These are phyloP conservation scores for Crax fasciolata DNA, from an alignment of 2,797 vertebrate genomes.

Conservation along the genomic window DNA sequence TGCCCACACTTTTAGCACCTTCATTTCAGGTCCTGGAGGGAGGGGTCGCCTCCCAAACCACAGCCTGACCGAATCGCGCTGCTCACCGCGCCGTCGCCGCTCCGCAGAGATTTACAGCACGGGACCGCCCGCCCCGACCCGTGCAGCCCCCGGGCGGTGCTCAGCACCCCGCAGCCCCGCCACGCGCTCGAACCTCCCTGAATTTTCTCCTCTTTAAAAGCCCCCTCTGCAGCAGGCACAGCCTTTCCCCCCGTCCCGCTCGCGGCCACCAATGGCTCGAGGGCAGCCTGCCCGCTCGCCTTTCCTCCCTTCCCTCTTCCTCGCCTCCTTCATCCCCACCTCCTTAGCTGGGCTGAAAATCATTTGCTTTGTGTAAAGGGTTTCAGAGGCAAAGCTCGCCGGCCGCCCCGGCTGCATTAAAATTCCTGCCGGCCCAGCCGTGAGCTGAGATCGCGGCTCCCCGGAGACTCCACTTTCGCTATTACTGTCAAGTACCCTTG, in stretches of 20 bases:
- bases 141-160: background rate
- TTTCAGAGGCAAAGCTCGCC: conserved; percentile 76
- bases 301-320: background rate
- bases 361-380: conserved; percentile 85
- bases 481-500: conserved; percentile 99
- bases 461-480: conserved; percentile 93
- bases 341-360: conserved; percentile 64
- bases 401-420: conserved; percentile 89
- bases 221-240: background rate
- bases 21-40: background rate
- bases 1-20: background rate
- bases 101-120: background rate
- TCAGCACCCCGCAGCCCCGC: background rate
- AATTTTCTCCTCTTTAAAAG: background rate
- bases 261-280: background rate
- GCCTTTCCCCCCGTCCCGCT: background rate
- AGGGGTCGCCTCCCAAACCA: background rate
- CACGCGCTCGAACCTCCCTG: background rate
- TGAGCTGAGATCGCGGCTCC: conserved; percentile 86
- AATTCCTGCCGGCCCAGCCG: conserved; percentile 90
- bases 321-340: background rate
- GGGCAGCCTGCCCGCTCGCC: background rate
- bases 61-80: background rate
- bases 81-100: background rate
- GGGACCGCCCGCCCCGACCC: too few relatives aligned